These are phyloP conservation scores for Labeo rohita DNA, from an alignment of 2,113 vertebrate species.

Conservation along the genomic window DNA sequence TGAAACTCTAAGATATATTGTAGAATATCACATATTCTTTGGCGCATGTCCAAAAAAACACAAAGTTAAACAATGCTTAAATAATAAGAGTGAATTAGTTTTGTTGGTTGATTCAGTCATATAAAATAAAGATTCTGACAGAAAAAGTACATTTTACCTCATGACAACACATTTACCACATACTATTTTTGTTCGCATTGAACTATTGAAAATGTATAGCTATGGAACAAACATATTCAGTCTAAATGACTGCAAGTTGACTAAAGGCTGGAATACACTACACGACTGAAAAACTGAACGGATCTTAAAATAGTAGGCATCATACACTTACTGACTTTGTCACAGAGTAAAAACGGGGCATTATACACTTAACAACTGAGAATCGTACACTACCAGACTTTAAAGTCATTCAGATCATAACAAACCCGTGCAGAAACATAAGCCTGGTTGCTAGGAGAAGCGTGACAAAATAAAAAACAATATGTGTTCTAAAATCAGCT, in stretches of 20 bases:
- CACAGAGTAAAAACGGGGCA: no score
- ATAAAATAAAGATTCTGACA: not conserved
- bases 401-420: no score
- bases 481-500: no score
- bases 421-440: no score
- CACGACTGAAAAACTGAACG: no score
- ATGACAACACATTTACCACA: not conserved
- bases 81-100: not conserved
- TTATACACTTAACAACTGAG: no score
- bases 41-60: not conserved
- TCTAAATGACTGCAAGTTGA: not conserved
- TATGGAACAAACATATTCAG: not conserved
- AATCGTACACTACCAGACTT: no score
- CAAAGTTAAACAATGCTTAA: not conserved
- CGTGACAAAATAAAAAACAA: no score
- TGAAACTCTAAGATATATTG: not conserved
- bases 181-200: not conserved
- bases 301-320: no score
- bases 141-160: not conserved
- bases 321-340: no score
- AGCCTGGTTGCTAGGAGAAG: no score
- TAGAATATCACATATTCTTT: not conserved
- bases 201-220: not conserved
- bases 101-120: not conserved
- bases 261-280: no score